Evolutionary conservation across 1,140 invertebrate genomes (phyloP), one percentile per base, ranked within the genome.

Genomic region (Nephila pilipes): DNA sequence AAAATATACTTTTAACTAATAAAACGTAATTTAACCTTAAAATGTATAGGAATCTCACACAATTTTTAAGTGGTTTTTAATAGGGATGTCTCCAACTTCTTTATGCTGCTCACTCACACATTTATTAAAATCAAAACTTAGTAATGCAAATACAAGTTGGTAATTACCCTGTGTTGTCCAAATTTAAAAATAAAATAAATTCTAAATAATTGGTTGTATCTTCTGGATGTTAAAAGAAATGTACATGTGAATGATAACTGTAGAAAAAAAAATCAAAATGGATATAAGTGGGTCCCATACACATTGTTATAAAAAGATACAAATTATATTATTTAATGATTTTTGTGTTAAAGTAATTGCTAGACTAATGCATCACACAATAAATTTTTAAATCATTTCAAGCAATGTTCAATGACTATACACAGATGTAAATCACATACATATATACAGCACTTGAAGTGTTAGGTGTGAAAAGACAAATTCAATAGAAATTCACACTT

Each of bases 161-260:
- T 60, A 83, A 83, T 87, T 87, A 87, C 85, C 85, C 85, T 87
- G 85, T 38, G n/a, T 87, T 87, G 57, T 63, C 85, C 85, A 87
- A 87, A 36, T 87, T 60, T 87, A 81, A 81, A 55, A 81, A n/a
- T 81, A 81, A 75, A n/a, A 1, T 81, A 25, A 81, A 81, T 81
- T 12, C 22, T n/a, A 16, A 22, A 54, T n/a, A 81, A 81, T 54
- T 60, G 22, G n/a, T 85, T 57, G 46, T 58, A 58, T 18, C 38
- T 25, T 16, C n/a, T 57, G 10, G 46, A 12, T 85, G 25, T 46
- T 25, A 8, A 54, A 25, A 57, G 20, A 16, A 55, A 29, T 29
- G 55, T 22, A 1, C 2, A n/a, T 25, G 25, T 16, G 36, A 87
- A 60, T 18, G 32, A 60, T 8, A 54, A 60, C 36, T 63, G 20